These are phyloP conservation scores for Sinocyclocheilus grahami DNA, from an alignment of 2,113 vertebrate species.

Conservation along the genomic window DNA sequence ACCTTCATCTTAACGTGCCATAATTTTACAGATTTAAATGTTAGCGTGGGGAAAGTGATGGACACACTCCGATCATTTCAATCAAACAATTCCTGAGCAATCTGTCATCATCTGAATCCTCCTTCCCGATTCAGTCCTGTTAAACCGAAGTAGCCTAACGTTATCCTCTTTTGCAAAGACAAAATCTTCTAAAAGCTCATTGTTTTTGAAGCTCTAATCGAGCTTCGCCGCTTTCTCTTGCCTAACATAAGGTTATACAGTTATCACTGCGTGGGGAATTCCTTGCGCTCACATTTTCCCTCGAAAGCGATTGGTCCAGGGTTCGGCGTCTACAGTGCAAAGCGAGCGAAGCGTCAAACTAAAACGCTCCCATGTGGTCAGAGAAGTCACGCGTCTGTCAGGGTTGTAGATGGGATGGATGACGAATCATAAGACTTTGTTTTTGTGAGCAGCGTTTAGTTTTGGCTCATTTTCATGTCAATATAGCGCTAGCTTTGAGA, in stretches of 20 bases:
- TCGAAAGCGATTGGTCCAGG: conserved; percentile 70
- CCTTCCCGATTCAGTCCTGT: neutral
- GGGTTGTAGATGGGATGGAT: neutral
- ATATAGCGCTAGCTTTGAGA: neutral
- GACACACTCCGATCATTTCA: neutral
- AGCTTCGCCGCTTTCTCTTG: conserved; percentile 50
- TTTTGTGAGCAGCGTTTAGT: neutral
- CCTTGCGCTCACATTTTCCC: conserved; percentile 80
- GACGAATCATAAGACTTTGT: conserved; percentile 16
- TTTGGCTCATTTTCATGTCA: neutral
- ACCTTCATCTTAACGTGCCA: conserved; percentile 13
- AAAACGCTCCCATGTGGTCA: neutral
- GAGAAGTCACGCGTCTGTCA: neutral
- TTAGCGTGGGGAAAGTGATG: conserved; percentile 1
- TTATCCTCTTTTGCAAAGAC: conserved; percentile 13
- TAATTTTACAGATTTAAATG: neutral
- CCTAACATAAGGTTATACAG: conserved; percentile 69
- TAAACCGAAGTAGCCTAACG: neutral
- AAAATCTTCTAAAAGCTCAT: conserved; percentile 29
- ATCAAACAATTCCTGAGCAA: conserved; percentile 15
- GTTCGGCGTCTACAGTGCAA: conserved; percentile 37
- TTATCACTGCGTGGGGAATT: conserved; percentile 76
- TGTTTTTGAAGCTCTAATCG: conserved; percentile 2
- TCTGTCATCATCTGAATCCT: conserved; percentile 14
- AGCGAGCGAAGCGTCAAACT: neutral